phyloP scores from a whole-genome alignment of 37 sponge, comb jelly and placozoan species.

The Hormiphora californensis region DNA sequence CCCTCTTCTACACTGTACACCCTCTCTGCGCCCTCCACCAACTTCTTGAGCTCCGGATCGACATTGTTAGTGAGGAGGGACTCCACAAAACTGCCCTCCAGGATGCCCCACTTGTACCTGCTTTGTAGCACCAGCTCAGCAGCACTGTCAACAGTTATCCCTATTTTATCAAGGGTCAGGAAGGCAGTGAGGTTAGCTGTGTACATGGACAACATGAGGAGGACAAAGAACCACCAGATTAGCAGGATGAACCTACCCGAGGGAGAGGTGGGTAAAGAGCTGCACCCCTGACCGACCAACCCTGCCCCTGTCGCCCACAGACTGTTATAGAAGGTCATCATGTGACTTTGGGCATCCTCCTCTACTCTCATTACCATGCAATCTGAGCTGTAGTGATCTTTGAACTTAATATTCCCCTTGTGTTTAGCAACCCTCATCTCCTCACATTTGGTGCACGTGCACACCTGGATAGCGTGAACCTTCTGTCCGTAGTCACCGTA shows the following conservation, averaged over 20 bases:
- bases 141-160: background rate
- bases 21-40: slow-evolving; percentile 7
- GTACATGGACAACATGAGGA: slow-evolving; percentile 53
- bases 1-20: slow-evolving; percentile 7
- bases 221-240: slow-evolving; percentile 41
- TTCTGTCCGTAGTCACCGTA: background rate
- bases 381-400: background rate
- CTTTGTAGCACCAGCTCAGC: slow-evolving; percentile 9
- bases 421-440: background rate
- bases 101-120: slow-evolving; percentile 45
- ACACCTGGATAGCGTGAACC: slow-evolving; percentile 2
- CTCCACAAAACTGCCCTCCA: slow-evolving; percentile 39
- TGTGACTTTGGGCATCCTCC: background rate
- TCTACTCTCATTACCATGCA: background rate
- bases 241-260: slow-evolving; percentile 35
- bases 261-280: background rate
- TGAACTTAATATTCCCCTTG: slow-evolving; percentile 39
- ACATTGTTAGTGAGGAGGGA: slow-evolving; percentile 41
- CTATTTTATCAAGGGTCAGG: slow-evolving; percentile 48
- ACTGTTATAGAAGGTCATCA: slow-evolving; percentile 39
- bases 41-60: slow-evolving; percentile 46
- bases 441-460: background rate
- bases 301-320: slow-evolving; percentile 39
- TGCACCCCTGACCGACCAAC: background rate
- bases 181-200: slow-evolving; percentile 48